These are phyloP conservation scores for Lepus europaeus DNA, from an alignment of 2,113 vertebrate species.

Conservation along the genomic window DNA sequence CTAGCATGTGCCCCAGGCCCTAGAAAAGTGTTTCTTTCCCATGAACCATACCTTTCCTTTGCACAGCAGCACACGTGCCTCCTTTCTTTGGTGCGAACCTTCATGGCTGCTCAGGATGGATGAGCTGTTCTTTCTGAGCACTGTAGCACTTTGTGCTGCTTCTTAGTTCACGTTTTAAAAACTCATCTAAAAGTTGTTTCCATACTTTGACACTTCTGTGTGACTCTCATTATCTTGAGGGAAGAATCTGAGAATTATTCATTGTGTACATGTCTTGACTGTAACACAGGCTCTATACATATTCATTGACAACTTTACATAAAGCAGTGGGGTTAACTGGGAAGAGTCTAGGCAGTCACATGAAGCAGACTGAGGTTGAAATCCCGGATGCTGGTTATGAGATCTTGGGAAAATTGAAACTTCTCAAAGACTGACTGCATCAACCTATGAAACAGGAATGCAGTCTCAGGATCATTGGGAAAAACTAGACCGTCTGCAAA, in stretches of 20 bases:
- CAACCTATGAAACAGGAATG: background rate
- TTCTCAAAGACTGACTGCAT: background rate
- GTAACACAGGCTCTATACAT: background rate
- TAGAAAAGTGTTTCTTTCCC: background rate
- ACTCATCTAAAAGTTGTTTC: background rate
- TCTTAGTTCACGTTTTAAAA: background rate
- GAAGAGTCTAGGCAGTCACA: background rate
- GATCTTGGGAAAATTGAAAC: background rate
- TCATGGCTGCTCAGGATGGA: background rate
- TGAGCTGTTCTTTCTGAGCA: background rate
- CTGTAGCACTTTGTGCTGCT: background rate
- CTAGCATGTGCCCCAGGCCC: rapidly evolving
- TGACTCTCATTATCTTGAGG: background rate
- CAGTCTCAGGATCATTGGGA: background rate
- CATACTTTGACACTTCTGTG: background rate
- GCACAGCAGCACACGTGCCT: background rate
- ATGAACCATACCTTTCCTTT: background rate
- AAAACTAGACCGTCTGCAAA: background rate
- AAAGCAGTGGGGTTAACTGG: background rate
- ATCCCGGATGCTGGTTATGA: background rate
- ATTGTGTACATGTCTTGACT: background rate
- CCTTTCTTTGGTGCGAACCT: background rate
- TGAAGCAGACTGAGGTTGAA: background rate
- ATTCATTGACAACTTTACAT: background rate
- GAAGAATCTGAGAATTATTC: background rate